These are phyloP conservation scores for Rhorus exstirpatorius DNA, from an alignment of 2,888 invertebrate genomes.

Conservation along the genomic window DNA sequence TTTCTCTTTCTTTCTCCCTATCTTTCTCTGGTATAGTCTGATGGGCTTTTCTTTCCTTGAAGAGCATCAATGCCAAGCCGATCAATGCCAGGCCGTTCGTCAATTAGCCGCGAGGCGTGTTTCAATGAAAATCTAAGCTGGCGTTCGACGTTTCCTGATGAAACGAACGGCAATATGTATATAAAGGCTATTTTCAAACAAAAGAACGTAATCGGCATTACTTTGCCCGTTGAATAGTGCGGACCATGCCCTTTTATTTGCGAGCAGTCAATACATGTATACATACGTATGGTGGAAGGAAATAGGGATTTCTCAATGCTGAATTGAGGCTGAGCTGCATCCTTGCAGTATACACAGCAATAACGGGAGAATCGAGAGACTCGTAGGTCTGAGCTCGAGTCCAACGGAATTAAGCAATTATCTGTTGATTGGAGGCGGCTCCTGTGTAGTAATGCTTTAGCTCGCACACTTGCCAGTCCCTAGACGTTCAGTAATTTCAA, in stretches of 20 bases:
- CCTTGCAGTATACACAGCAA: constrained; percentile 20
- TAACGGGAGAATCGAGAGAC: constrained; percentile 18
- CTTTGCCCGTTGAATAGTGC: neutral
- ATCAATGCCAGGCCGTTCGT: constrained; percentile 67
- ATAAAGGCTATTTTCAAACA: neutral
- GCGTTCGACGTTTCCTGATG: constrained; percentile 37
- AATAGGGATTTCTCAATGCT: constrained; percentile 33
- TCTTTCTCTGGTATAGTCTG: constrained; percentile 24
- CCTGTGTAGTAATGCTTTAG: constrained; percentile 73
- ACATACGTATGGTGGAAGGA: constrained; percentile 8
- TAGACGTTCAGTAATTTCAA: constrained; percentile 82
- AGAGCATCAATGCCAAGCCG: constrained; percentile 62
- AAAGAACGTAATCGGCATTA: neutral
- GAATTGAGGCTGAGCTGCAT: constrained; percentile 15
- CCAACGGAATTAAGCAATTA: constrained; percentile 84
- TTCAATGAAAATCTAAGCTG: constrained; percentile 63
- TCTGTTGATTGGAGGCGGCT: constrained; percentile 83
- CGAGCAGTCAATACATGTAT: neutral
- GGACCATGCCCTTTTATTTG: neutral
- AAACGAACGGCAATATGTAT: constrained; percentile 37
- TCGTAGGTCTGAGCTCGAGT: constrained; percentile 35
- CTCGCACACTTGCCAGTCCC: constrained; percentile 81
- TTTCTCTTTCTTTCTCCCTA: constrained; percentile 7
- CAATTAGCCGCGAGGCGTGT: constrained; percentile 64
- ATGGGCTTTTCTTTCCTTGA: constrained; percentile 41